Evolutionary conservation across 37 sponge, comb jelly and placozoan species (phyloP).

Genomic region (Corticium candelabrum): DNA sequence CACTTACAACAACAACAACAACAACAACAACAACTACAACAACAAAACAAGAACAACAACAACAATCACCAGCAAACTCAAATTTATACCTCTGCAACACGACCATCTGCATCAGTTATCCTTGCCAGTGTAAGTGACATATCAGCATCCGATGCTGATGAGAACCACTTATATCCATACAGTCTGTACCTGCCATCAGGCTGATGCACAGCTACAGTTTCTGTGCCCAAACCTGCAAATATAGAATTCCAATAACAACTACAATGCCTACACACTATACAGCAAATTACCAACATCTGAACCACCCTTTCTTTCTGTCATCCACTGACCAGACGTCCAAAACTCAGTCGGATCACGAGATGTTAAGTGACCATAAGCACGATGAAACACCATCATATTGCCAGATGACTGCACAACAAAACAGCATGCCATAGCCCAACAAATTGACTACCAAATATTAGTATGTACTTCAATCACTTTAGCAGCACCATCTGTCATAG

Average conservation of each 20-base stretch:
- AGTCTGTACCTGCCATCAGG: conserved; percentile 35
- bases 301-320: conserved; percentile 91
- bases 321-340: conserved; percentile 99
- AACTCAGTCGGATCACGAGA: conserved; percentile 52
- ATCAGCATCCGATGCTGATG: conserved; percentile 85
- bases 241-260: background rate
- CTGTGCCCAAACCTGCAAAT: conserved; percentile 49
- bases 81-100: no score
- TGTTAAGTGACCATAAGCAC: conserved; percentile 41
- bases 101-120: conserved; percentile 26
- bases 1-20: no score
- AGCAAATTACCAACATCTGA: conserved; percentile 98
- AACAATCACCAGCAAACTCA: no score
- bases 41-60: background rate
- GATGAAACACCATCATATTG: conserved; percentile 1
- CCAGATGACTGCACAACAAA: background rate
- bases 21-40: background rate
- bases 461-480: conserved; percentile 48
- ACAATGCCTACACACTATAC: background rate
- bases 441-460: background rate
- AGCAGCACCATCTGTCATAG: conserved; percentile 99
- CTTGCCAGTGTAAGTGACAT: conserved; percentile 85
- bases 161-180: conserved; percentile 95
- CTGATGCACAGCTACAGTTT: conserved; percentile 52
- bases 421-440: background rate